These are phyloP conservation scores for Drosophila jambulina DNA, from an alignment of 1,140 invertebrate genomes.

Conservation along the genomic window DNA sequence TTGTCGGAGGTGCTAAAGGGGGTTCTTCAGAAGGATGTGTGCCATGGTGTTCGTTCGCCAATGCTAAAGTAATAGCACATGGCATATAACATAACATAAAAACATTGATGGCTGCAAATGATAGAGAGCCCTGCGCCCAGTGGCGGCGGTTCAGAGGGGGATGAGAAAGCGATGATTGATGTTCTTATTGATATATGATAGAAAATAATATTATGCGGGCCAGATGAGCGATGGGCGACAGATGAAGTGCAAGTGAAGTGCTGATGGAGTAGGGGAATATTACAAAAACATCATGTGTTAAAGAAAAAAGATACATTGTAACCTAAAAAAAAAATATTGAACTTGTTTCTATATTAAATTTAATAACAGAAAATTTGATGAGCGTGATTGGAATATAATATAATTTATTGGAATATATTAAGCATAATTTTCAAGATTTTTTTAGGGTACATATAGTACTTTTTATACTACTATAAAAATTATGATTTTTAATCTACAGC, in stretches of 20 bases:
- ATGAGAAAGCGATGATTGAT: conserved; percentile 34
- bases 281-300: not conserved
- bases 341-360: not conserved
- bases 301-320: not conserved
- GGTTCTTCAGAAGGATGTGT: conserved; percentile 7
- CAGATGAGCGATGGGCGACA: conserved; percentile 16
- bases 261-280: conserved; percentile 2
- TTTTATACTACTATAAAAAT: too few species aligned
- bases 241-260: conserved; percentile 33
- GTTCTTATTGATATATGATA: conserved; percentile 43
- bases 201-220: conserved; percentile 41
- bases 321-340: not conserved
- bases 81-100: conserved; percentile 68
- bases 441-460: too few species aligned
- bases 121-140: conserved; percentile 49
- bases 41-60: conserved; percentile 61
- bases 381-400: too few species aligned
- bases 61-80: conserved; percentile 82
- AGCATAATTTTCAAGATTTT: not conserved
- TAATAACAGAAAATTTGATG: not conserved
- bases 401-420: not conserved
- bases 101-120: conserved; percentile 77
- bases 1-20: conserved; percentile 36
- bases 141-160: conserved; percentile 5
- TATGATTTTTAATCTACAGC: too few species aligned